phyloP scores from a whole-genome alignment of 2,797 vertebrate genomes.

The Eremophila alpestris region DNA sequence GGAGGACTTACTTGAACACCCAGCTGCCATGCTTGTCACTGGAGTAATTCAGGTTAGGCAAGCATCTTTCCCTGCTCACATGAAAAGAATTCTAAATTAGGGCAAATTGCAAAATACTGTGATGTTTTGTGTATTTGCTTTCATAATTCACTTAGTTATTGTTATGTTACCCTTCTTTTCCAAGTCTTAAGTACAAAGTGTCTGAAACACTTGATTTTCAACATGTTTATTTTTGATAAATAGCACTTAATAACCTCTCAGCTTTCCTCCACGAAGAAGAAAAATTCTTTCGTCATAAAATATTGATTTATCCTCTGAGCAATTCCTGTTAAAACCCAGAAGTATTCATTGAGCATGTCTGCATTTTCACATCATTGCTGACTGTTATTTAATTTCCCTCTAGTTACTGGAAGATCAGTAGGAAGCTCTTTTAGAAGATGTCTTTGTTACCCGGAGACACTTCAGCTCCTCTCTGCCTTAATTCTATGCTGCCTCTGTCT shows the following conservation, averaged over 20 bases:
- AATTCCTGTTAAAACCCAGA: background rate
- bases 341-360: background rate
- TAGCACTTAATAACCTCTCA: constrained; percentile 25
- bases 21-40: background rate
- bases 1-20: background rate
- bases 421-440: background rate
- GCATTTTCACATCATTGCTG: background rate
- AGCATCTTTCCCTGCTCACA: background rate
- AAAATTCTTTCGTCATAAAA: constrained; percentile 24
- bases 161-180: background rate
- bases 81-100: background rate
- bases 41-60: background rate
- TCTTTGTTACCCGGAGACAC: background rate
- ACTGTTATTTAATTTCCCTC: background rate
- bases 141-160: background rate
- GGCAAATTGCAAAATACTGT: background rate
- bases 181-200: background rate
- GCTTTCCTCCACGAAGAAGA: background rate
- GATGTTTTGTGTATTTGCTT: background rate
- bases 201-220: constrained; percentile 17
- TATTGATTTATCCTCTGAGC: constrained; percentile 30
- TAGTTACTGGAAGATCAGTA: background rate
- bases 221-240: constrained; percentile 40
- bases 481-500: background rate
- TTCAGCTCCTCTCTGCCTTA: background rate